Evolutionary conservation across 2,113 vertebrate species (phyloP), one percentile per base, ranked within the genome.

Genomic region (Origma solitaria): DNA sequence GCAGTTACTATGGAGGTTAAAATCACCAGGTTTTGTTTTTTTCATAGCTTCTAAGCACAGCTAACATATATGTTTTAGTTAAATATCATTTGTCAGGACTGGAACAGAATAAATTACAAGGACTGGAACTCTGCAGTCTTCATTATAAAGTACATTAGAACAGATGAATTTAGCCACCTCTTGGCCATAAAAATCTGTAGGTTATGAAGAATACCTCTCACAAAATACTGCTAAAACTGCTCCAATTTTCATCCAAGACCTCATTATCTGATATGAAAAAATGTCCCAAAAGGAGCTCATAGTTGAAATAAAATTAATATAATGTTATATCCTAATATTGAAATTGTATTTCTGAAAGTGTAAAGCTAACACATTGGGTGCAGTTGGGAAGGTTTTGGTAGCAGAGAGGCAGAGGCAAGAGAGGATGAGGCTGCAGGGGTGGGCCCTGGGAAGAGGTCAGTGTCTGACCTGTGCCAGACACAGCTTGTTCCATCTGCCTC

Each of bases 401-500:
- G 31, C 1, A 14, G 31, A 31, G 27, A 35, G 7, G 10, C 9
- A 33, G 22, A 47, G 13, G n/a, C 10, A 56, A 56, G 19, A 91
- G 20, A 7, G 12, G 27, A 35, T 38, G 23, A 3, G 7, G 16
- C 21, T 56, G 7, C 35, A 65, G 58, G 10, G 0, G 4, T 75
- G 24, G 16, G 7, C 28, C 57, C 24, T n/a, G 19, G 15, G n/a
- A 62, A 53, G 24, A 75, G 20, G 18, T 70, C 28, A 15, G 3
- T 21, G 15, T 13, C 10, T 82, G 40, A 24, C 16, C 19, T 60
- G 16, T 50, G 27, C 33, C 56, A 47, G 40, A 13, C 45, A 65
- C 31, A 78, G 27, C 21, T 6, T 0, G 0, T 35, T 76, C n/a
- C n/a, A 62, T 38, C 10, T 4, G 1, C 5, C 31, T 84, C 42